These are phyloP conservation scores for Hiodon tergisus DNA, from an alignment of 2,113 vertebrate genomes.

Conservation along the genomic window DNA sequence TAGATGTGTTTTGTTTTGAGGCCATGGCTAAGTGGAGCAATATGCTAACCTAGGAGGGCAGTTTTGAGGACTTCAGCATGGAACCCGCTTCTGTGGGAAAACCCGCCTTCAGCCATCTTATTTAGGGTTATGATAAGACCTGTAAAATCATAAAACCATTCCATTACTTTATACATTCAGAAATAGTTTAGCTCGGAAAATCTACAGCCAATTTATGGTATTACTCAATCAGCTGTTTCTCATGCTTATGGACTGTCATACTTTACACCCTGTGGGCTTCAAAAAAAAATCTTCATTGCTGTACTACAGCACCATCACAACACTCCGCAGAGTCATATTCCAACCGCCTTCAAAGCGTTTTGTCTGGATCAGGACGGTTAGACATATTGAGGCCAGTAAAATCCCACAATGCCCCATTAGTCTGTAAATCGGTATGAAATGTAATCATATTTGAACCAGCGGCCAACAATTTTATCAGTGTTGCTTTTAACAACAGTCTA, in stretches of 20 bases:
- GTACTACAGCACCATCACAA: neutral
- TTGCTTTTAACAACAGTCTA: constrained; percentile 54
- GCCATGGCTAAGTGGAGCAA: constrained; percentile 64
- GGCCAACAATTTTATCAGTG: constrained; percentile 60
- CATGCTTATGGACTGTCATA: neutral
- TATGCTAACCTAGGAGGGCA: constrained; percentile 45
- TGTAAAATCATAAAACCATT: no score
- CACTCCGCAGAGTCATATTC: constrained; percentile 5
- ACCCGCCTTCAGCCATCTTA: constrained; percentile 12
- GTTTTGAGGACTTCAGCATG: constrained; percentile 47
- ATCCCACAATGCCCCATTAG: constrained; percentile 59
- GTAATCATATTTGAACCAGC: constrained; percentile 63
- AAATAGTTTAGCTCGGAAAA: constrained; percentile 23
- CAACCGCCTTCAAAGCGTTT: constrained; percentile 7
- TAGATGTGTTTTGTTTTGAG: constrained; percentile 36
- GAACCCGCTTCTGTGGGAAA: constrained; percentile 60
- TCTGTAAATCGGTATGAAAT: constrained; percentile 67
- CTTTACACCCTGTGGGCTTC: neutral
- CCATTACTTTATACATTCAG: no score
- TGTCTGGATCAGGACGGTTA: constrained; percentile 29
- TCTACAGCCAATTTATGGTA: neutral
- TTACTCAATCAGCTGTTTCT: constrained; percentile 6
- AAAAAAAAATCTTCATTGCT: neutral
- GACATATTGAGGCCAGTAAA: constrained; percentile 58
- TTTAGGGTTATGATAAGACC: no score